These are phyloP conservation scores for Apis dorsata DNA, from an alignment of 1,140 invertebrate genomes.

Conservation along the genomic window DNA sequence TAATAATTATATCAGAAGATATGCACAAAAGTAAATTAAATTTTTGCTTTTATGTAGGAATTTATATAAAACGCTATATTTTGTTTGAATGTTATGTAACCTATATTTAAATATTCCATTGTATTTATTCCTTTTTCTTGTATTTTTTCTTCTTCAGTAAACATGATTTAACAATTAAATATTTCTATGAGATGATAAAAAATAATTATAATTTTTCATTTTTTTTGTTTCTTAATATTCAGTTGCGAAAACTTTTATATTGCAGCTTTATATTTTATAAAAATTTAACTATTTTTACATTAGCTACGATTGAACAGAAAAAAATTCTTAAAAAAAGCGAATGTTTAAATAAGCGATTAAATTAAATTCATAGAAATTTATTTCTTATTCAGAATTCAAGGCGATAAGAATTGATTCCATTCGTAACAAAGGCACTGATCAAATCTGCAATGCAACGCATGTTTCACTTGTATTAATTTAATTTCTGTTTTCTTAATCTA, in stretches of 20 bases:
- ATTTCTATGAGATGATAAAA: background rate
- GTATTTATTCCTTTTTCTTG: background rate
- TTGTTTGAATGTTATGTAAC: background rate
- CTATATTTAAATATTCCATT: background rate
- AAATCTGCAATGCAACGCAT: background rate
- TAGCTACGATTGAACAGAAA: background rate
- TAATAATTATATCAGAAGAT: background rate
- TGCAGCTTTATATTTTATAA: background rate
- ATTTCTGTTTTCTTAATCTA: background rate
- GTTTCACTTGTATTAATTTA: background rate
- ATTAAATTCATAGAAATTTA: background rate
- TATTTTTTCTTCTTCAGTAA: background rate
- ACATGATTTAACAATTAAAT: background rate
- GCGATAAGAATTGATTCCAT: background rate
- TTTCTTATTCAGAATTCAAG: background rate
- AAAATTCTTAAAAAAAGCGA: background rate
- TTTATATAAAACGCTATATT: background rate
- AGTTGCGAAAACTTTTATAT: background rate
- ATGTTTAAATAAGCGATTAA: background rate
- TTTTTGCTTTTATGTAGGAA: background rate
- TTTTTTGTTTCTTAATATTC: background rate
- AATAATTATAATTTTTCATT: background rate
- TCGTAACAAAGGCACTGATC: background rate
- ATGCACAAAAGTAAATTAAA: background rate
- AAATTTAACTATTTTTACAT: background rate